Percentiles rank a stretch among this genome's conserved stretches.
These are phyloP conservation scores for Prostheceraeus crozeri DNA, from an alignment of 2,888 invertebrate species.

Conservation along the genomic window DNA sequence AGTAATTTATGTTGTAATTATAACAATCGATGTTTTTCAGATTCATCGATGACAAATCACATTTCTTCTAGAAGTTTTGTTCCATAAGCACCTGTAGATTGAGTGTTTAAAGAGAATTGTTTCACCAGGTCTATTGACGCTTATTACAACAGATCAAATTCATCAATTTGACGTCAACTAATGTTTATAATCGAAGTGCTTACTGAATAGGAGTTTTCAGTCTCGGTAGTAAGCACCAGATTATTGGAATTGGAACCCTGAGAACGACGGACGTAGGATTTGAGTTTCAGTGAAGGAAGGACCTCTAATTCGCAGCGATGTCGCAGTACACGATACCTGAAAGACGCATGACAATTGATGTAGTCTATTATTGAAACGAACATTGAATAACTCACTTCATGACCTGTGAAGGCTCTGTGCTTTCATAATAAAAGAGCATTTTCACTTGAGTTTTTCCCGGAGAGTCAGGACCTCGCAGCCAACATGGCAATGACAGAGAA, in stretches of 20 bases:
- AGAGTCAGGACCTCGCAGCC: slow-evolving; percentile 66
- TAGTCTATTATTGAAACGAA: not conserved
- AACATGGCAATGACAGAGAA: slow-evolving; percentile 61
- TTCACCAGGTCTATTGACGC: too few relatives aligned
- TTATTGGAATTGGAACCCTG: slow-evolving; percentile 40
- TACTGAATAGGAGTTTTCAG: slow-evolving; percentile 53
- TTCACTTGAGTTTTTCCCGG: slow-evolving; percentile 63
- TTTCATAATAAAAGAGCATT: slow-evolving; percentile 69
- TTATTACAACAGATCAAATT: too few relatives aligned
- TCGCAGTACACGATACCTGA: slow-evolving; percentile 52
- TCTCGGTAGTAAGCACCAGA: slow-evolving; percentile 50
- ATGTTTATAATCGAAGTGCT: too few relatives aligned
- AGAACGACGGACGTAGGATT: slow-evolving; percentile 46
- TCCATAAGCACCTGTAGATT: too few relatives aligned
- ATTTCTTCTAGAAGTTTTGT: too few relatives aligned
- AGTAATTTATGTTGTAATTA: too few relatives aligned
- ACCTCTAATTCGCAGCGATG: slow-evolving; percentile 50
- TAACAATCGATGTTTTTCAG: too few relatives aligned
- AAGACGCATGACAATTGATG: slow-evolving; percentile 20
- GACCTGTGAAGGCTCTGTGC: slow-evolving; percentile 47
- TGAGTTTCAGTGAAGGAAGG: slow-evolving; percentile 48
- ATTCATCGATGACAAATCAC: too few relatives aligned
- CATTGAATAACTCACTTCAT: not conserved
- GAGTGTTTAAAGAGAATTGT: too few relatives aligned
- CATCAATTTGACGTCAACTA: too few relatives aligned